Evolutionary conservation across 2,888 invertebrate species (phyloP).

Genomic region (Salpingus planirostris): DNA sequence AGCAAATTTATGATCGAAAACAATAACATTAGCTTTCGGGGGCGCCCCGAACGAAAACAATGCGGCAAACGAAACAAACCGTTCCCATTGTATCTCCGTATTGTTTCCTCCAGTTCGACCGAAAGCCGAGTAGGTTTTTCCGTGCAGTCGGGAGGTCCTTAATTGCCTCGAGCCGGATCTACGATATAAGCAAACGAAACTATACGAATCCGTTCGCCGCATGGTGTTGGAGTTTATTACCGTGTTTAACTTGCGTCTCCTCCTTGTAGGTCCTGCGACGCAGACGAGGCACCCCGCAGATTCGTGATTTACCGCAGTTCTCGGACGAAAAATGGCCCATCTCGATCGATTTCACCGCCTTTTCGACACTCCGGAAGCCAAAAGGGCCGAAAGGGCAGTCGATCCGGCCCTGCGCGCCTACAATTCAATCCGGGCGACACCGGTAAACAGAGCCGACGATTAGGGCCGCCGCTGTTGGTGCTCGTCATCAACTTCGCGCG

Average conservation of each 20-base stretch:
- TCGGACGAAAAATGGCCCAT: background rate
- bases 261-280: constrained; percentile 23
- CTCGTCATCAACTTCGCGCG: constrained; percentile 30
- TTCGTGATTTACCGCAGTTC: constrained; percentile 4
- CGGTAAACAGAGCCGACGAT: constrained; percentile 26
- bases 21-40: constrained; percentile 8
- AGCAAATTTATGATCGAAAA: constrained; percentile 7
- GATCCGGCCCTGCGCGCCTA: constrained; percentile 11
- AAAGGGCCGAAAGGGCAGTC: too few species aligned
- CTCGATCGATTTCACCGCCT: too few species aligned
- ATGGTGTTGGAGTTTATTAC: constrained; percentile 28
- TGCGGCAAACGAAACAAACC: constrained; percentile 2
- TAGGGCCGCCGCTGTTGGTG: constrained; percentile 28
- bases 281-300: constrained; percentile 20
- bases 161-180: too few species aligned
- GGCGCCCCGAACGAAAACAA: constrained; percentile 2
- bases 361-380: too few species aligned
- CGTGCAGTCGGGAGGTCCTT: too few species aligned
- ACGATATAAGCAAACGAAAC: too few species aligned
- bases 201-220: constrained; percentile 24
- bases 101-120: too few species aligned
- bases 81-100: background rate
- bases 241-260: constrained; percentile 26
- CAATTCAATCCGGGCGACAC: constrained; percentile 18
- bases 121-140: too few species aligned